phyloP scores from a whole-genome alignment of 1,140 invertebrate species.

The Lasioglossum baleicum region DNA sequence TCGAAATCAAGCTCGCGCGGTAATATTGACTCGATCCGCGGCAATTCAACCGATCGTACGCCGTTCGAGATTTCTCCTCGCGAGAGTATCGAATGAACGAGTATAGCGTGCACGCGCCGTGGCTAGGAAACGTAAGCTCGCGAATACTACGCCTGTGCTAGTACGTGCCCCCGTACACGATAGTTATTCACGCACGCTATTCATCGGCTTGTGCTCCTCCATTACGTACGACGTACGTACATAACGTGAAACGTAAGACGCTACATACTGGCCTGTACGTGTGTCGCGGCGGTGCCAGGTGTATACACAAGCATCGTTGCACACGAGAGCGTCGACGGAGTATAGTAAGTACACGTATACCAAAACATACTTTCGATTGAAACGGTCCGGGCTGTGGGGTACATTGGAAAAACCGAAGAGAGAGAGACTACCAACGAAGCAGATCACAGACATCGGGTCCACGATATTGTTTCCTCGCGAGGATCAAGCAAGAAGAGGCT shows the following conservation, averaged over 20 bases:
- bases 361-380: constrained; percentile 31
- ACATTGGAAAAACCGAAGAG: too few species aligned
- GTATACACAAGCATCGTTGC: constrained; percentile 37
- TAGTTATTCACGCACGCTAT: constrained; percentile 49
- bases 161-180: constrained; percentile 48
- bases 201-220: constrained; percentile 47
- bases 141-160: constrained; percentile 43
- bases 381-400: not conserved
- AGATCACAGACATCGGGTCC: not conserved
- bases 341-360: constrained; percentile 15
- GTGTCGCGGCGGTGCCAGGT: constrained; percentile 25
- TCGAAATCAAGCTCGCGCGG: constrained; percentile 30
- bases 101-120: constrained; percentile 46
- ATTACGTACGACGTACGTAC: constrained; percentile 38
- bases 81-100: constrained; percentile 50
- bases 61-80: constrained; percentile 32
- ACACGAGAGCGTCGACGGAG: constrained; percentile 8
- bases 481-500: too few species aligned
- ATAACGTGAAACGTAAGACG: constrained; percentile 49
- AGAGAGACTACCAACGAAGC: not conserved
- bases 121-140: constrained; percentile 42
- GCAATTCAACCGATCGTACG: constrained; percentile 28
- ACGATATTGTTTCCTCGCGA: too few species aligned
- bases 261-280: constrained; percentile 41
- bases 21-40: constrained; percentile 26